Evolutionary conservation across 1,140 invertebrate species (phyloP), one percentile per base, ranked within the genome.

Genomic region (Neodiprion fabricii): DNA sequence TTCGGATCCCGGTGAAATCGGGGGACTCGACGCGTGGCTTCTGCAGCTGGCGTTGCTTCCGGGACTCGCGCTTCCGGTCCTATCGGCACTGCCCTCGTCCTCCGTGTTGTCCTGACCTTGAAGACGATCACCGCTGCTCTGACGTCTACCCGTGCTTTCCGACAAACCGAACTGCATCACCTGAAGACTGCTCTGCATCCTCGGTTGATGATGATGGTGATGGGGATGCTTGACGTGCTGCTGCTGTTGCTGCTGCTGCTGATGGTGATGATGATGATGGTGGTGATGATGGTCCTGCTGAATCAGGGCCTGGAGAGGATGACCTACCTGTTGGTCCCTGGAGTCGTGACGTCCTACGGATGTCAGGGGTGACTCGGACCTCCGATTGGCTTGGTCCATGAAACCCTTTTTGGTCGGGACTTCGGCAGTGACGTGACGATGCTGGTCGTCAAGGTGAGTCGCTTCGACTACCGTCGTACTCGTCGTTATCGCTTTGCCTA

Each of bases 1-100:
- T 49, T 87, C 87, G 11, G 84, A 88, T 1, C 86, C 85, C 0
- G 86, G 86, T 0, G 87, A 88, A 71, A 88, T 88, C 8, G 85
- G 85, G 0, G 87, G 86, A 75, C 87, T 88, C 0, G 81, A 85
- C n/a, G 79, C 73, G 0, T 83, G 85, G 77, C 86, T 88, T 7
- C 79, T 79, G 17, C 17, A 21, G 72, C 84, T 87, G 0, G 77
- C 81, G 75, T 87, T 87, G 14, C 86, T 87, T 7, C 85, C 87
- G 0, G 86, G 85, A 79, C 87, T 88, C 0, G 83, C 84, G 70
- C 85, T 87, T 48, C 82, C 81, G 1, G 76, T 48, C 1, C 70
- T n/a, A 11, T 79, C 76, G 47, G 73, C 73, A n/a, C 76, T 75
- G 9, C 65, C 66, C 71, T 77, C 76, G n/a, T 77, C 78, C 23